A percentile compares a stretch with the other conserved stretches of the same genome.
Evolutionary conservation across 1,140 invertebrate species (phyloP).

Genomic region (Zeugodacus cucurbitae): DNA sequence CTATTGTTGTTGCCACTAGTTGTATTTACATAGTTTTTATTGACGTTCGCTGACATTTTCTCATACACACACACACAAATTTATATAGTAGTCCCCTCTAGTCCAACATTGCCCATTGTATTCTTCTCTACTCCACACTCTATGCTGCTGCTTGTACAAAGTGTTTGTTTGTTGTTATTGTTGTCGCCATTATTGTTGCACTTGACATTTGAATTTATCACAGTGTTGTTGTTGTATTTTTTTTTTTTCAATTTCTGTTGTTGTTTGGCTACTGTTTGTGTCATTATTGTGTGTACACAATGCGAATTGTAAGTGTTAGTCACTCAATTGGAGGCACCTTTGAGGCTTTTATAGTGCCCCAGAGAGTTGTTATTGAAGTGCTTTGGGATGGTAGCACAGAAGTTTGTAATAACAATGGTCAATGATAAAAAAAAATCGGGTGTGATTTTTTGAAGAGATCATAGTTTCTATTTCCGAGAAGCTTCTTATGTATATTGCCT

Average conservation of each 20-base stretch:
- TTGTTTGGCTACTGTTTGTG: neutral
- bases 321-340: neutral
- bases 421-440: neutral
- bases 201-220: conserved; percentile 36
- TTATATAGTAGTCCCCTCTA: neutral
- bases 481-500: no score
- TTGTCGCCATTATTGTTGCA: neutral
- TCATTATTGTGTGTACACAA: conserved; percentile 14
- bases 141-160: neutral
- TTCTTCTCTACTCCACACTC: neutral
- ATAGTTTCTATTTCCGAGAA: neutral
- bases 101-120: neutral
- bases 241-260: neutral
- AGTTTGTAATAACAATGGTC: neutral
- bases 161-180: neutral
- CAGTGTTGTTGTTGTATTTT: neutral
- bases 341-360: neutral
- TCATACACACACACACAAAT: no score
- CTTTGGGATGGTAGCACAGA: neutral
- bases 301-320: neutral
- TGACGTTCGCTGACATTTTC: neutral
- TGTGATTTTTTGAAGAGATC: neutral
- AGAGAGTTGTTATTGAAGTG: neutral
- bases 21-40: conserved; percentile 16
- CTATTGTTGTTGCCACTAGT: neutral